Base-by-base conservation (phyloP, 2,113 vertebrate species). In the Triplophysa tibetana region DNA sequence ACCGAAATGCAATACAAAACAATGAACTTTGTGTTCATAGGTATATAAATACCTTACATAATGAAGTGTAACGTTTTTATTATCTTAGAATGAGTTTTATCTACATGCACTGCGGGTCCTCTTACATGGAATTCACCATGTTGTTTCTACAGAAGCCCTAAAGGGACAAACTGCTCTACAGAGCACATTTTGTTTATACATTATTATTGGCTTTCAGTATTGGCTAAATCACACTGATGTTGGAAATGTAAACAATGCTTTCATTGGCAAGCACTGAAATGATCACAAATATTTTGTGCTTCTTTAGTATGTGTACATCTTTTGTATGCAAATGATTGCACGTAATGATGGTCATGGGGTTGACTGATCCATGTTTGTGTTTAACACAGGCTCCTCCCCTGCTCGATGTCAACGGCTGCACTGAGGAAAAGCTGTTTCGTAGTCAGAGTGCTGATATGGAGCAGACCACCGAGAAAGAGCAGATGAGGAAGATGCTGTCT, bases 401-500 rank as follows among this genome's bases (percentile, higher is more conserved):
- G 83, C 90, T 93, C 61, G 87, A 89, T 16, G 89, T 96, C 73
- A 98, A 99, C 0, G 97, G 96, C 4, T 96, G 96, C 0, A 95
- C 92, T 0, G 96, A 98, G 61, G 96, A 98, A 0, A 98, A 98
- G 64, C 85, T 98, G 0, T 95, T 96, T 85, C 94, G 96, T 23
- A 98, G 97, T 86, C 96, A 95, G 84, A 98, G 96, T 1, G 95
- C 96, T 0, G 97, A 98, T 0, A 91, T 94, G 60, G 95, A 97
- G 69, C 91, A 94, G 11, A 90, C 91, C 0, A 89, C 89, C 0
- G 96, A 98, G 85, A 94, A 96, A 61, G 96, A 99, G 86, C 84
- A 93, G 61, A 93, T 99, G 60, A 97, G 96, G 90, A 98, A 98
- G 93, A 97, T 98, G 94, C 88, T 96, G 45, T 98, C 97, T 0